phyloP scores from a whole-genome alignment of 2,797 vertebrate genomes.

The Cephalopachus bancanus region DNA sequence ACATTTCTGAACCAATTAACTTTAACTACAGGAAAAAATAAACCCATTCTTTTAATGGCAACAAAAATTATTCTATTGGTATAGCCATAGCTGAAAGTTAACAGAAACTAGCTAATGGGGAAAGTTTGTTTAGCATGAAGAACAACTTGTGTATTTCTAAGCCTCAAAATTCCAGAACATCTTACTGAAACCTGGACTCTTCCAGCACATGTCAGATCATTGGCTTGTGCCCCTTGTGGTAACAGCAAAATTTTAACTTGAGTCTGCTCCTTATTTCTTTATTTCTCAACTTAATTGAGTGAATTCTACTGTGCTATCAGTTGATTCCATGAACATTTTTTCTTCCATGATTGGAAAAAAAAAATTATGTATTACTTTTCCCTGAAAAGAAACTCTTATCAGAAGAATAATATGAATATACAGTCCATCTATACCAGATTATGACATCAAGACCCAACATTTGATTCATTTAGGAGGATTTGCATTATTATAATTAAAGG shows the following conservation, averaged over 20 bases:
- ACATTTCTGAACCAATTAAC: conserved; percentile 50
- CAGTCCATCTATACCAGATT: not conserved
- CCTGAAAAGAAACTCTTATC: conserved; percentile 54
- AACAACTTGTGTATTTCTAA: conserved; percentile 29
- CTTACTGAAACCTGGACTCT: conserved; percentile 32
- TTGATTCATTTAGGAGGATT: conserved; percentile 34
- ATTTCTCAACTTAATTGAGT: conserved; percentile 35
- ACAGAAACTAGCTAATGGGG: conserved; percentile 39
- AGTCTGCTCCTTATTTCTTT: conserved; percentile 23
- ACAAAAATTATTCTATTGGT: conserved; percentile 32
- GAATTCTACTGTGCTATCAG: not conserved
- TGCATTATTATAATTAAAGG: not conserved
- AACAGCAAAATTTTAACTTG: conserved; percentile 29
- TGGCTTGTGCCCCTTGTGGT: not conserved
- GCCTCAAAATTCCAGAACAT: conserved; percentile 9
- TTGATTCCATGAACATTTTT: not conserved
- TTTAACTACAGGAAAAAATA: conserved; percentile 28
- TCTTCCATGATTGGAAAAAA: conserved; percentile 4
- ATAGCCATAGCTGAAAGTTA: conserved; percentile 36
- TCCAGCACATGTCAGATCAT: not conserved
- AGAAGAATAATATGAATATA: conserved; percentile 23
- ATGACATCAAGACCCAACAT: not conserved
- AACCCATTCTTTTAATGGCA: conserved; percentile 41
- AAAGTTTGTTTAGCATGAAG: conserved; percentile 28
- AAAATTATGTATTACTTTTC: conserved; percentile 4